phyloP scores from a whole-genome alignment of 2,113 vertebrate species.

The Litocranius walleri region DNA sequence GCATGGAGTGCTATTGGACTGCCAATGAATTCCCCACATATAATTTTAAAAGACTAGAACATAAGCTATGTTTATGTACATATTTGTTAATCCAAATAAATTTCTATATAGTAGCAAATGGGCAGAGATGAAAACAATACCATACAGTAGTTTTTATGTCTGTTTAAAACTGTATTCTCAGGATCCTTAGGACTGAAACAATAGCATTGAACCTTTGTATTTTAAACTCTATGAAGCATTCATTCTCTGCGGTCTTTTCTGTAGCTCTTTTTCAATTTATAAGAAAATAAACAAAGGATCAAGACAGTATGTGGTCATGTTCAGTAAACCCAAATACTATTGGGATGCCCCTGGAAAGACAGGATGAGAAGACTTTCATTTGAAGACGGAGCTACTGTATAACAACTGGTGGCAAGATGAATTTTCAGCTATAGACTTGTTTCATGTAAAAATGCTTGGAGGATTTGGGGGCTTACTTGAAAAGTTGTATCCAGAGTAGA shows the following conservation, averaged over 20 bases:
- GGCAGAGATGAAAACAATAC: not conserved
- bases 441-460: not conserved
- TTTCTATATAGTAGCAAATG: not conserved
- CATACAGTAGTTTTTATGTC: not conserved
- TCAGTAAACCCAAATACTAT: not conserved
- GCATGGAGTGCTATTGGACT: not conserved
- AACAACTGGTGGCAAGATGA: not conserved
- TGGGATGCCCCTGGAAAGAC: not conserved
- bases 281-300: not conserved
- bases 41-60: not conserved
- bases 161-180: not conserved
- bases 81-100: not conserved
- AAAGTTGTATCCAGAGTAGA: not conserved
- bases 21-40: not conserved
- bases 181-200: not conserved
- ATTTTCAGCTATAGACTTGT: not conserved
- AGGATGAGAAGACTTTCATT: not conserved
- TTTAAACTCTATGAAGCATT: not conserved
- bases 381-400: not conserved
- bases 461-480: not conserved
- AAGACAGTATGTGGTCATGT: not conserved
- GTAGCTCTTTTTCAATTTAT: not conserved
- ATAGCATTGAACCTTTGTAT: not conserved
- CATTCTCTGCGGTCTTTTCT: not conserved
- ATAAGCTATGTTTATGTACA: not conserved